Evolutionary conservation across 2,888 invertebrate species (phyloP).

Genomic region (Neocrepidodera transversa): DNA sequence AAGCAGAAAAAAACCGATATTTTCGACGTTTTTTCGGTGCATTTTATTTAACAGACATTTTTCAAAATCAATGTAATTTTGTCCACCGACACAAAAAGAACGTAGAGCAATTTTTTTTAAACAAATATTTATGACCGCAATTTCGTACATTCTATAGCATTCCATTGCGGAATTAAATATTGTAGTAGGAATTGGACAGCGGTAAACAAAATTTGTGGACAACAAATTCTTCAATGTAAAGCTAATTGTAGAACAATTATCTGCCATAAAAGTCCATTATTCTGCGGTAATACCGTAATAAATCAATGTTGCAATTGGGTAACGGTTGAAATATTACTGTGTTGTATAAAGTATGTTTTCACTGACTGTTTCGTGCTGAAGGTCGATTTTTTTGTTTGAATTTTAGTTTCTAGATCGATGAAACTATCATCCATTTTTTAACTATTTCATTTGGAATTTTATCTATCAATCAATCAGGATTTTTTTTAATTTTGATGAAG

Average conservation of each 20-base stretch:
- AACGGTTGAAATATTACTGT: slow-evolving; percentile 23
- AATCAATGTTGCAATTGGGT: slow-evolving; percentile 28
- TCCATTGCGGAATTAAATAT: slow-evolving; percentile 16
- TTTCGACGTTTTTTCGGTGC: too few species aligned
- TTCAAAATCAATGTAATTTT: too few species aligned
- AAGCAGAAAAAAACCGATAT: too few species aligned
- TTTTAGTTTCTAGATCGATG: background rate
- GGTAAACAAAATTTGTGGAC: slow-evolving; percentile 16
- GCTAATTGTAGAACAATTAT: slow-evolving; percentile 33
- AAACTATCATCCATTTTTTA: slow-evolving; percentile 13
- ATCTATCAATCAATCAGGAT: too few species aligned
- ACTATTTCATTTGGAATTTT: too few species aligned
- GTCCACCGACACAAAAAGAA: too few species aligned
- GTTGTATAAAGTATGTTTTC: slow-evolving; percentile 14
- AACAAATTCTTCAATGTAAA: slow-evolving; percentile 23
- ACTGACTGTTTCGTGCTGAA: slow-evolving; percentile 8
- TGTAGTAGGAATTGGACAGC: background rate
- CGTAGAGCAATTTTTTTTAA: background rate
- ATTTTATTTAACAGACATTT: too few species aligned
- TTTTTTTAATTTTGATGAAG: too few species aligned
- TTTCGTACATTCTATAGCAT: background rate
- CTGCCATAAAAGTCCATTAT: slow-evolving; percentile 32
- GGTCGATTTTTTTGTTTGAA: slow-evolving; percentile 1
- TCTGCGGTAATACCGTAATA: slow-evolving; percentile 25
- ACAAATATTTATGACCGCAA: slow-evolving; percentile 9